A percentile compares a stretch with the other conserved stretches of the same genome.
Evolutionary conservation across 2,888 invertebrate species (phyloP).

Genomic region (Harpalus rubripes): DNA sequence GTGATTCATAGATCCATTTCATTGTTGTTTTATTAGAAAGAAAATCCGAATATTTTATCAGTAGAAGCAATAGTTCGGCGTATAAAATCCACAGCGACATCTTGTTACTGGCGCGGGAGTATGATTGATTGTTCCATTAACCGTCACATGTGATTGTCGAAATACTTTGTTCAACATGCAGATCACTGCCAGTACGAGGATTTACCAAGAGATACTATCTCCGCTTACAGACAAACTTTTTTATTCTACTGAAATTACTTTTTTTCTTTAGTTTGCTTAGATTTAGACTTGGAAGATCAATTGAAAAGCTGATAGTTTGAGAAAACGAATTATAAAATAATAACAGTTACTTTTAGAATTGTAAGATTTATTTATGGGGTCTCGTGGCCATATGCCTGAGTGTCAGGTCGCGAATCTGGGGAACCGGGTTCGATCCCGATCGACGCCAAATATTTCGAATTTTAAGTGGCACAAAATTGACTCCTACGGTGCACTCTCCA

Average conservation of each 20-base stretch:
- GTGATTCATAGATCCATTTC: neutral
- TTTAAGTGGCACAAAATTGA: too few relatives aligned
- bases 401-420: too few relatives aligned
- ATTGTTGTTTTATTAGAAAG: neutral
- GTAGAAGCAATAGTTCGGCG: too few relatives aligned
- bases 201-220: constrained; percentile 9
- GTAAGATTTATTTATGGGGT: too few relatives aligned
- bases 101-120: neutral
- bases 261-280: constrained; percentile 25
- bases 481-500: too few relatives aligned
- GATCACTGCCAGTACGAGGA: constrained; percentile 8
- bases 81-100: neutral
- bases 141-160: constrained; percentile 14
- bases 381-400: too few relatives aligned
- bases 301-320: too few relatives aligned
- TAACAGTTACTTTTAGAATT: too few relatives aligned
- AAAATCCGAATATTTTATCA: constrained; percentile 3
- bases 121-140: constrained; percentile 29
- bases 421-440: too few relatives aligned
- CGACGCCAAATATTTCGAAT: too few relatives aligned
- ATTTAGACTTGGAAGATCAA: too few relatives aligned
- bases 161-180: constrained; percentile 10
- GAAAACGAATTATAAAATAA: too few relatives aligned
- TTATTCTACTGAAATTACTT: constrained; percentile 19
- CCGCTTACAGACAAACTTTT: constrained; percentile 10